A percentile compares a stretch with the other conserved stretches of the same genome.
Evolutionary conservation across 1,140 invertebrate species (phyloP).

Genomic region (Kradibia gibbosae): DNA sequence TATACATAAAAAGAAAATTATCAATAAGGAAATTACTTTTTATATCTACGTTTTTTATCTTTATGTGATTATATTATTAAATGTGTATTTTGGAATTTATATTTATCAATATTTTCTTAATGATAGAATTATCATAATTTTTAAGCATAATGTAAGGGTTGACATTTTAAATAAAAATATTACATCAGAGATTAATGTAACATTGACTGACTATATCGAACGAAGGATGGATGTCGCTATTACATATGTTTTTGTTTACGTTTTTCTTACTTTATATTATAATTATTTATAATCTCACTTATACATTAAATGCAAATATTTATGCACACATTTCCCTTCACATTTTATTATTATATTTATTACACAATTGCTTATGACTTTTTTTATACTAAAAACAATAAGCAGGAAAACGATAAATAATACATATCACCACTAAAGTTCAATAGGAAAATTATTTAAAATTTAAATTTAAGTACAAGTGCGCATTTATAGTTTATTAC

Average conservation of each 20-base stretch:
- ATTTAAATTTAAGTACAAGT: background rate
- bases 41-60: background rate
- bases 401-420: background rate
- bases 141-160: background rate
- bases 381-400: background rate
- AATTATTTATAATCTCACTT: slow-evolving; percentile 45
- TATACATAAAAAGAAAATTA: background rate
- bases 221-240: background rate
- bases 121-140: background rate
- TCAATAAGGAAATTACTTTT: background rate
- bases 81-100: background rate
- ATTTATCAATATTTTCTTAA: background rate
- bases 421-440: background rate
- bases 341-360: slow-evolving; percentile 34
- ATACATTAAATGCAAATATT: slow-evolving; percentile 42
- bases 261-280: slow-evolving; percentile 28
- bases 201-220: slow-evolving; percentile 2
- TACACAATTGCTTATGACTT: slow-evolving; percentile 19
- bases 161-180: slow-evolving; percentile 31
- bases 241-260: slow-evolving; percentile 11
- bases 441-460: background rate
- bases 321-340: slow-evolving; percentile 38
- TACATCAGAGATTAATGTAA: background rate
- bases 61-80: background rate
- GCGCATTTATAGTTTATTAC: background rate